phyloP scores from a whole-genome alignment of 2,888 invertebrate genomes.

The Acleris cristana region DNA sequence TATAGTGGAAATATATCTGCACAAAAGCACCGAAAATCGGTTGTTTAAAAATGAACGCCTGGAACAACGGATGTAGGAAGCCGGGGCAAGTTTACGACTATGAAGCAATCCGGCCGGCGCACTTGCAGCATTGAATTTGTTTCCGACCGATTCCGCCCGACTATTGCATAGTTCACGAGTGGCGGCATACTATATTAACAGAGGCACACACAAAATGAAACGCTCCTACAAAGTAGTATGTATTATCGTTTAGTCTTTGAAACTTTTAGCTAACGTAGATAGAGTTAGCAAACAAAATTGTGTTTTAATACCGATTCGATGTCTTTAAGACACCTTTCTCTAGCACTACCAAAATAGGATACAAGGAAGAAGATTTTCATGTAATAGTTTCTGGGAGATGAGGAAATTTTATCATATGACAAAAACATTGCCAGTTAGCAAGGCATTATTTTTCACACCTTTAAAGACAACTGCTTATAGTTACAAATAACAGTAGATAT shows the following conservation, averaged over 20 bases:
- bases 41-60: constrained; percentile 69
- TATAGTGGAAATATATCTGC: constrained; percentile 52
- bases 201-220: constrained; percentile 53
- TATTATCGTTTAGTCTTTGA: not conserved
- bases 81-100: constrained; percentile 67
- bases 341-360: no score
- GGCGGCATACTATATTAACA: constrained; percentile 62
- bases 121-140: constrained; percentile 65
- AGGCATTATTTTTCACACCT: no score
- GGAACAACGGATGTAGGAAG: constrained; percentile 61
- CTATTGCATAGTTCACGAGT: constrained; percentile 67
- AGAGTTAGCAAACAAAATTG: not conserved
- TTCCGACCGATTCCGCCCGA: constrained; percentile 61
- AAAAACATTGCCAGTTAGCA: no score
- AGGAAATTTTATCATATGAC: no score
- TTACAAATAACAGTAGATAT: no score
- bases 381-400: no score
- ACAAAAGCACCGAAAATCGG: constrained; percentile 60
- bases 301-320: not conserved
- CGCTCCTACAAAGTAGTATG: constrained; percentile 45
- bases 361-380: no score
- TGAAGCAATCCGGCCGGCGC: constrained; percentile 57
- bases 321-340: no score
- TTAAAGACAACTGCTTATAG: no score
- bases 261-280: not conserved